Evolutionary conservation across 92 coral and sea anemone species (phyloP), one percentile per base, ranked within the genome.

Genomic region (Actinernus sp.): DNA sequence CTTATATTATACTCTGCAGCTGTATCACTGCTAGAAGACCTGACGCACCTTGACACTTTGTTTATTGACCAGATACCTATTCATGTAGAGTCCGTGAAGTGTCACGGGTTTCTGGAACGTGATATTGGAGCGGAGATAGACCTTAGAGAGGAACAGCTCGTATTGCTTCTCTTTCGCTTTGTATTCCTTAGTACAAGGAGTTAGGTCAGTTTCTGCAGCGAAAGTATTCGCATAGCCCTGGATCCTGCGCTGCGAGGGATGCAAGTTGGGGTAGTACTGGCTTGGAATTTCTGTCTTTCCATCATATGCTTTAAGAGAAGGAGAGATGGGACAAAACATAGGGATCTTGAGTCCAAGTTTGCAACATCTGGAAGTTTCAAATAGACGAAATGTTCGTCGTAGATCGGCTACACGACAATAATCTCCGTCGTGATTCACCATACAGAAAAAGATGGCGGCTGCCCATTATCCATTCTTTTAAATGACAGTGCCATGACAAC

Each of bases 141-240:
- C 12, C 2, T 67, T 2, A 5, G 92, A 4, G 10, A 79, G 3
- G 73, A 75, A 94, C 11, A 90, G 5, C 47, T 91, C 90, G 60
- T 82, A 83, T 16, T 62, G 57, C 20, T 41, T 31, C 25, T 53
- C 50, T 23, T 58, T 32, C 3, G 73, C 74, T 20, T 63, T 63
- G 76, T 84, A 79, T 3, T 47, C 53, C 34, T 74, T 66, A 0
- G 61, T 24, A 60, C 98, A 94, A 0, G 97, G 72, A 12, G 66
- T 75, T 12, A 83, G 39, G 16, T 66, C 39, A 21, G 79, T 50
- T 5, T 41, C 73, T 2, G 89, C 76, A 10, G 82, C 84, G 32
- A 85, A 92, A 46, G 65, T 77, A 10, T 4, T 13, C 1, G 21
- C 58, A 28, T 87, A 94, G 27, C 98, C 97, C 2, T 52, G 40